A percentile compares a stretch with the other conserved stretches of the same genome.
Evolutionary conservation across 2,888 invertebrate genomes (phyloP).

Genomic region (Adelognathus sp.): DNA sequence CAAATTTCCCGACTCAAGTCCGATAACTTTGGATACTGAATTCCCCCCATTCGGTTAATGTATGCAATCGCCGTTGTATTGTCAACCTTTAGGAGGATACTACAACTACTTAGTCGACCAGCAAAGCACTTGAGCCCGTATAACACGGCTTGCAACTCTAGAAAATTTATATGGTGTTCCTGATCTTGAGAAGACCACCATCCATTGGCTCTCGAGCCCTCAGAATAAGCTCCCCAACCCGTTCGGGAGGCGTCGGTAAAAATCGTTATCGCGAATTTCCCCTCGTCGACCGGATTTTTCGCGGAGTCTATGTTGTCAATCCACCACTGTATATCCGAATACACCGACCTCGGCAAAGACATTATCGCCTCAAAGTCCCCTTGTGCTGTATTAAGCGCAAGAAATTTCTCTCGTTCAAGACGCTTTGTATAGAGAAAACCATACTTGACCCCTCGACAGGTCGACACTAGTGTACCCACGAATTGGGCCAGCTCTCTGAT

Average conservation of each 20-base stretch:
- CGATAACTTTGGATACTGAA: slow-evolving; percentile 23
- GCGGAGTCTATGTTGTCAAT: not conserved
- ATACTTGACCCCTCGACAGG: slow-evolving; percentile 66
- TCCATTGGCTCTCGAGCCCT: slow-evolving; percentile 7
- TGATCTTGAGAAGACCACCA: slow-evolving; percentile 16
- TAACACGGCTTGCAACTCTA: slow-evolving; percentile 20
- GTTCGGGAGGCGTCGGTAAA: slow-evolving; percentile 30
- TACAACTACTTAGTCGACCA: not conserved
- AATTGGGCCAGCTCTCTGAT: slow-evolving; percentile 43
- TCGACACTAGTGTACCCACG: slow-evolving; percentile 51
- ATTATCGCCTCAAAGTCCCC: slow-evolving; percentile 39
- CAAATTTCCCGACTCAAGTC: slow-evolving; percentile 7
- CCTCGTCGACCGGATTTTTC: not conserved
- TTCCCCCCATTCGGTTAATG: slow-evolving; percentile 34
- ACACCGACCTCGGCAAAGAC: not conserved
- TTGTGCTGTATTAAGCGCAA: not conserved
- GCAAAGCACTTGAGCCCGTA: slow-evolving; percentile 38
- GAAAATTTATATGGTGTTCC: slow-evolving; percentile 22
- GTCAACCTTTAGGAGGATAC: slow-evolving; percentile 23
- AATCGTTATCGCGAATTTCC: not conserved
- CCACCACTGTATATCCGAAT: slow-evolving; percentile 42
- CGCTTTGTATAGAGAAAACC: slow-evolving; percentile 62
- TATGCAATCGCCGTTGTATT: slow-evolving; percentile 32
- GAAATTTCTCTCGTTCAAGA: slow-evolving; percentile 54
- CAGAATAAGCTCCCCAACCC: slow-evolving; percentile 23